Percentiles rank a stretch among this genome's conserved stretches.
These are phyloP conservation scores for Caenorhabditis uteleia DNA, from an alignment of 2,888 invertebrate species.

Conservation along the genomic window DNA sequence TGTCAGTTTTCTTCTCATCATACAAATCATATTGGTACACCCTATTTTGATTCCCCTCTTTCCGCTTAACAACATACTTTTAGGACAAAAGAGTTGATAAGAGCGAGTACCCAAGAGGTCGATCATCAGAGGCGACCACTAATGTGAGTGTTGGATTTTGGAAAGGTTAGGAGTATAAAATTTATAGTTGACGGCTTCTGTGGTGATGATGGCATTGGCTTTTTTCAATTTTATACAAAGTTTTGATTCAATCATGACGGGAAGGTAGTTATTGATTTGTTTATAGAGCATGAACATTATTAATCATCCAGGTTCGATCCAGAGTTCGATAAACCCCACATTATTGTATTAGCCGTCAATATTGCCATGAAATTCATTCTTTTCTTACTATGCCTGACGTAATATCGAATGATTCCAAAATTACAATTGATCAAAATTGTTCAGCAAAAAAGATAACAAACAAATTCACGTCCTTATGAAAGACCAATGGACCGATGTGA, in stretches of 20 bases:
- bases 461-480: slow-evolving; percentile 40
- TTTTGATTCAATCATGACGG: slow-evolving; percentile 26
- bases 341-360: slow-evolving; percentile 27
- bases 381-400: slow-evolving; percentile 36
- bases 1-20: slow-evolving; percentile 31
- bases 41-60: background rate
- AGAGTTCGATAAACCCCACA: slow-evolving; percentile 16
- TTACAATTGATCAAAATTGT: background rate
- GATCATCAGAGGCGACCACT: slow-evolving; percentile 26
- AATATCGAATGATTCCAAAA: slow-evolving; percentile 5
- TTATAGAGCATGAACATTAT: background rate
- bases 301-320: slow-evolving; percentile 22
- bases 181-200: slow-evolving; percentile 28
- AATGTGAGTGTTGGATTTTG: slow-evolving; percentile 38
- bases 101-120: slow-evolving; percentile 34
- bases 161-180: too few relatives aligned
- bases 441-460: slow-evolving; percentile 26
- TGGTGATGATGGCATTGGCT: slow-evolving; percentile 36
- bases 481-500: slow-evolving; percentile 43
- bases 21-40: slow-evolving; percentile 18
- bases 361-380: slow-evolving; percentile 34
- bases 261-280: slow-evolving; percentile 8
- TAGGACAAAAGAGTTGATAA: slow-evolving; percentile 23
- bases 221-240: slow-evolving; percentile 27
- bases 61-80: slow-evolving; percentile 1